Evolutionary conservation across 2,888 invertebrate species (phyloP), one percentile per base, ranked within the genome.

Genomic region (Trachelus stipa): DNA sequence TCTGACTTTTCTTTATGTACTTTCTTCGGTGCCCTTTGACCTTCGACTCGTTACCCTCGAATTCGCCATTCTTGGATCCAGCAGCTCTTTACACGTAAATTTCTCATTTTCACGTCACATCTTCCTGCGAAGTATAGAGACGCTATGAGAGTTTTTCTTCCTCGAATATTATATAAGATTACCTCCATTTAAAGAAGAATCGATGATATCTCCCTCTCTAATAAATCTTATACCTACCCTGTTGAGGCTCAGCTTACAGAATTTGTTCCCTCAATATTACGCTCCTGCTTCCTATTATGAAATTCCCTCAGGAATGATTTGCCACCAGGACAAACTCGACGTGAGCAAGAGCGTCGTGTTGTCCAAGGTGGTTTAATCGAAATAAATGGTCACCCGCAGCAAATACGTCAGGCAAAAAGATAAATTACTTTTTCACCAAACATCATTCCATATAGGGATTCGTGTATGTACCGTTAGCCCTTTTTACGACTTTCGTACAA

Each of bases 1-100:
- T 73, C 73, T 34, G 56, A n/a, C 33, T 31, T 33, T 73, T 30
- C 15, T 34, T n/a, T 71, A 71, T 73, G 4, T 73, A 76, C 76
- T 68, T 74, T 56, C 76, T 33, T 31, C 31, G 35, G n/a, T n/a
- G 40, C 56, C 34, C 74, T 34, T 34, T 69, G 56, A 69, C 79
- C 73, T 74, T 76, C 76, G 73, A 68, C 37, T 34, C 34, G 33
- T 23, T 73, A 68, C 76, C 74, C 75, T 76, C 35, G 0, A 56
- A 56, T 56, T 56, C 56, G 56, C 23, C 9, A 56, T 56, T 23
- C 56, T 56, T 56, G 56, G 23, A 23, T 23, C 23, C 56, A 9
- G 23, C 56, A 56, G 9, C 56, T 23, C 56, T 23, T 56, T 56
- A 56, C 56, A 56, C 56, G 23, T 56, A 56, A 56, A 56, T 56